Base-by-base conservation (phyloP, 2,888 invertebrate species). In the Latrodectus hesperus region DNA sequence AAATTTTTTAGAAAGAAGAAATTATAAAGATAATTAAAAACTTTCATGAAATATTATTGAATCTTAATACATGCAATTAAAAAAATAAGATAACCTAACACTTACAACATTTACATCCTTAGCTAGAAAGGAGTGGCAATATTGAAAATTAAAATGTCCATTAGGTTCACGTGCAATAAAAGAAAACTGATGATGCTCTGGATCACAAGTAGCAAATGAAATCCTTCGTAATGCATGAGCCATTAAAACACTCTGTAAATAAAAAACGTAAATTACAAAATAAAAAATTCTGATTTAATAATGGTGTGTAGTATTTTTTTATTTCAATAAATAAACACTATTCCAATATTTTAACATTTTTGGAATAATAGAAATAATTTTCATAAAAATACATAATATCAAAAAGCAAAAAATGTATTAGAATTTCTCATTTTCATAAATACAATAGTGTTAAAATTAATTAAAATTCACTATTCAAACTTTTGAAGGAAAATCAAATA, bases 151-250 rank as follows among this genome's bases (percentile, higher is more conserved):
- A 91, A 94, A 94, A 91, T 95, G 95, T 70, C 94, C 95, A 91
- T 94, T 94, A 84, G 95, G 96, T 93, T 94, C 95, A 91, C 95
- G 93, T 22, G 95, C 95, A 91, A 96, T 94, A 92, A 96, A 96
- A 92, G 96, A 96, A 93, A 96, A 96, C 93, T 96, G 95, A 90
- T 95, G 94, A 92, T 95, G 94, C 91, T 95, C 94, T 53, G 96
- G 95, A 93, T 96, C 96, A 95, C 96, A 96, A 91, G 87, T 87
- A 91, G 96, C 96, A 93, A 96, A 96, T 91, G 96, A 96, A 91
- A 96, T 96, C 92, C 96, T 95, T 91, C 96, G 95, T 91, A 96
- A 93, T 92, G 95, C 95, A 93, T 96, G 96, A 91, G 95, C 95
- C 96, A 96, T 96, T 93, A 95, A 95, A 93, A 96, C 83, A 79